A percentile compares a stretch with the other conserved stretches of the same genome.
Evolutionary conservation across 2,797 vertebrate species (phyloP).

Genomic region (Epinephelus coioides): DNA sequence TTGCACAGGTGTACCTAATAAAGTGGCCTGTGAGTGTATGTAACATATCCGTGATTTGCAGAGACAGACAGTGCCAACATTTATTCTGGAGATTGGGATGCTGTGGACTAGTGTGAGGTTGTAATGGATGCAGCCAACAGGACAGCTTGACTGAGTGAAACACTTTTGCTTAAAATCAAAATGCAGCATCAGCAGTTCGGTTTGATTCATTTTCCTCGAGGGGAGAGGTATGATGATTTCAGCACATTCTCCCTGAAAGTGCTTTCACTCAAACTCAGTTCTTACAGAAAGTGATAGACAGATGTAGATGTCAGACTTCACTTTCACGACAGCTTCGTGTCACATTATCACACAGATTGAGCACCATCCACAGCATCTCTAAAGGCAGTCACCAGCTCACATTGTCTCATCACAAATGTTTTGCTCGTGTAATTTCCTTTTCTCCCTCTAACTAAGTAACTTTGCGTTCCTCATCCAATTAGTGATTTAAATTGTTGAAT

Average conservation of each 20-base stretch:
- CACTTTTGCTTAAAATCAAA: conserved; percentile 44
- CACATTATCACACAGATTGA: neutral
- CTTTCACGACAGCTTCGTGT: neutral
- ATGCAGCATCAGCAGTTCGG: conserved; percentile 42
- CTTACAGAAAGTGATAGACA: neutral
- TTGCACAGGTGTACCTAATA: no score
- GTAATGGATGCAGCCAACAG: conserved; percentile 38
- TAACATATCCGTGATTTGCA: no score
- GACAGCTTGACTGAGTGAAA: conserved; percentile 23
- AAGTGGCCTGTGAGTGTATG: no score
- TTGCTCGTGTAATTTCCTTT: neutral
- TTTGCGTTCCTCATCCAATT: conserved; percentile 6
- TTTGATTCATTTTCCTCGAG: conserved; percentile 23
- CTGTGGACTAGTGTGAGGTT: neutral
- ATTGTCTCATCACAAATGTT: neutral
- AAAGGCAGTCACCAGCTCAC: neutral
- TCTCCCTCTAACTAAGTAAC: neutral
- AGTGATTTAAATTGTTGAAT: conserved; percentile 9
- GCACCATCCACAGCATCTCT: neutral
- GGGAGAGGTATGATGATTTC: conserved; percentile 3
- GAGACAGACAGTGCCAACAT: no score
- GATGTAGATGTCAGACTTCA: neutral
- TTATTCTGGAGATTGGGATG: no score
- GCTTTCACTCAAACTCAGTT: conserved; percentile 13
- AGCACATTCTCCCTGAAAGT: conserved; percentile 14